These are phyloP conservation scores for Otocyon megalotis DNA, from an alignment of 2,113 vertebrate genomes.

Conservation along the genomic window DNA sequence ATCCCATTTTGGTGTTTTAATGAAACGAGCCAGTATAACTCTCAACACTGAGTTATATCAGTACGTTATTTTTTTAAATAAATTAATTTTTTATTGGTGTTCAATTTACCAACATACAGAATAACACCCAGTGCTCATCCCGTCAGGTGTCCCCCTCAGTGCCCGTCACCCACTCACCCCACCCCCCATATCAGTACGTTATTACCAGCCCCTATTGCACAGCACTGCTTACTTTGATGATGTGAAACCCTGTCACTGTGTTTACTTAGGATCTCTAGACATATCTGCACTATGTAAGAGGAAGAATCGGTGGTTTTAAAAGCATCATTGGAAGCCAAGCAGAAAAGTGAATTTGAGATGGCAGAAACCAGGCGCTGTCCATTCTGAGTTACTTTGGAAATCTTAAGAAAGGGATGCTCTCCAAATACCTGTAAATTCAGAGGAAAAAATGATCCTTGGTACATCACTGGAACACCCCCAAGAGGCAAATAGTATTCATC, in stretches of 20 bases:
- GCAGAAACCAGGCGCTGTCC: neutral
- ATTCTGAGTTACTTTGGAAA: neutral
- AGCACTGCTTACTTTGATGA: neutral
- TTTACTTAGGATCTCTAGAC: neutral
- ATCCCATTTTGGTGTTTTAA: constrained; percentile 36
- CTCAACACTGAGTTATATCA: neutral
- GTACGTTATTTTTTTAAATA: too few species aligned
- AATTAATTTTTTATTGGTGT: too few species aligned
- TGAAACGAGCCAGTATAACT: constrained; percentile 9
- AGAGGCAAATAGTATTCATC: neutral
- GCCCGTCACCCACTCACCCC: too few species aligned
- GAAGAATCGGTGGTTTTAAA: neutral
- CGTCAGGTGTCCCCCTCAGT: too few species aligned
- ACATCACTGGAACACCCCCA: neutral
- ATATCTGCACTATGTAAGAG: neutral
- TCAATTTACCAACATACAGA: too few species aligned
- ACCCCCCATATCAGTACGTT: neutral
- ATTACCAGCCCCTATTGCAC: neutral
- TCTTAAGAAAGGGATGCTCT: constrained; percentile 13
- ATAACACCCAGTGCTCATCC: too few species aligned
- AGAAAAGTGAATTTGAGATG: neutral
- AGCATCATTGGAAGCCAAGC: neutral
- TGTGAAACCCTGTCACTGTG: neutral
- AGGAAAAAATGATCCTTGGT: neutral
- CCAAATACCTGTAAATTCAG: neutral